These are phyloP conservation scores for Parasteatoda tepidariorum DNA, from an alignment of 1,140 invertebrate genomes.

Conservation along the genomic window DNA sequence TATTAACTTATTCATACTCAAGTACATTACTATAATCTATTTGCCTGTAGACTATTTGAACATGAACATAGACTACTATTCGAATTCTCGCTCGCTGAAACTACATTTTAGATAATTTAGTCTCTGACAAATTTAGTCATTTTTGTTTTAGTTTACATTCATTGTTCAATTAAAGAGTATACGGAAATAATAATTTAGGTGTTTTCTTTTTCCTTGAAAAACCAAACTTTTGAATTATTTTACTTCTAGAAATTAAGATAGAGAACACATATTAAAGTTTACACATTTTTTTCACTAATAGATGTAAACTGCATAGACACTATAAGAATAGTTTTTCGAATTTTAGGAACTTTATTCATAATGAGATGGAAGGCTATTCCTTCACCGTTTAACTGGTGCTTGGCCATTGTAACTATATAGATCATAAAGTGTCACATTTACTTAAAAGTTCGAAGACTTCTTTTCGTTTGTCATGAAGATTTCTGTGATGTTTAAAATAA, in stretches of 20 bases:
- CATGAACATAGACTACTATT: slow-evolving; percentile 50
- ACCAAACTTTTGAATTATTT: slow-evolving; percentile 46
- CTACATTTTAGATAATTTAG: slow-evolving; percentile 46
- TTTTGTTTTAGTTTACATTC: slow-evolving; percentile 6
- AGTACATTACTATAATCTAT: slow-evolving; percentile 53
- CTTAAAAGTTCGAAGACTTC: too few relatives aligned
- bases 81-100: slow-evolving; percentile 48
- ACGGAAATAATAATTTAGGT: slow-evolving; percentile 39
- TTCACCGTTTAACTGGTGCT: slow-evolving; percentile 33
- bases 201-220: slow-evolving; percentile 39
- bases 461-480: too few relatives aligned
- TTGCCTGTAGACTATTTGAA: slow-evolving; percentile 55
- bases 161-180: not conserved
- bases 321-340: slow-evolving; percentile 23
- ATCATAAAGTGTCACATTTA: slow-evolving; percentile 29
- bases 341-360: slow-evolving; percentile 29
- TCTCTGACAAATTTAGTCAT: not conserved
- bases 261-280: slow-evolving; percentile 4
- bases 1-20: slow-evolving; percentile 46
- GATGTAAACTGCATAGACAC: slow-evolving; percentile 22
- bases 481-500: too few relatives aligned
- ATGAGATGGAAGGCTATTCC: slow-evolving; percentile 31
- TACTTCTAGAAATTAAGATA: slow-evolving; percentile 46
- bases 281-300: slow-evolving; percentile 38
- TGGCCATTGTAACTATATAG: slow-evolving; percentile 5